A percentile compares a stretch with the other conserved stretches of the same genome.
Evolutionary conservation across 2,888 invertebrate species (phyloP).

Genomic region (Resseliella maxima): DNA sequence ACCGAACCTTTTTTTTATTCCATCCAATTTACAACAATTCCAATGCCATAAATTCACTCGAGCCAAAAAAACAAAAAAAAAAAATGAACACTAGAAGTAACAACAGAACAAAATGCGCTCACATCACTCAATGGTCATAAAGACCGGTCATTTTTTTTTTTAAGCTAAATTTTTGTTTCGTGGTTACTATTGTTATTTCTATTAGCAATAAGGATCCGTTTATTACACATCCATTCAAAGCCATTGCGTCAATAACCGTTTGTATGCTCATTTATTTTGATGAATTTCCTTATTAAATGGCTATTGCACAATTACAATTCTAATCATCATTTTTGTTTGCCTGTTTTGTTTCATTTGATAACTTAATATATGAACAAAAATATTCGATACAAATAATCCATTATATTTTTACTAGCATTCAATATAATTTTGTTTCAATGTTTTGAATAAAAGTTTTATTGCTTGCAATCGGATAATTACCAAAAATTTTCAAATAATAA

Average conservation of each 20-base stretch:
- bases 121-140: slow-evolving; percentile 4
- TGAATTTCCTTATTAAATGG: background rate
- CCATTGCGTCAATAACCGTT: background rate
- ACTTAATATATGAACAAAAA: too few species aligned
- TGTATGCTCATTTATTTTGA: background rate
- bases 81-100: background rate
- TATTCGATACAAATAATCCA: too few species aligned
- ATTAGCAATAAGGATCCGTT: background rate
- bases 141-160: background rate
- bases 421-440: too few species aligned
- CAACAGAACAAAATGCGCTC: background rate
- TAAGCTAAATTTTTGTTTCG: background rate
- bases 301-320: background rate
- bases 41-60: slow-evolving; percentile 29
- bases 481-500: too few species aligned
- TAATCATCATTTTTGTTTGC: background rate
- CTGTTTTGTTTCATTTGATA: too few species aligned
- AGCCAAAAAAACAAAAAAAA: background rate
- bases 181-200: background rate
- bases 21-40: background rate
- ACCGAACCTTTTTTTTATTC: background rate
- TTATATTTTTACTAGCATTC: too few species aligned
- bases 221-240: background rate
- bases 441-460: too few species aligned
- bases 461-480: too few species aligned